Evolutionary conservation across 2,113 vertebrate species (phyloP).

Genomic region (Glaucomys volans): DNA sequence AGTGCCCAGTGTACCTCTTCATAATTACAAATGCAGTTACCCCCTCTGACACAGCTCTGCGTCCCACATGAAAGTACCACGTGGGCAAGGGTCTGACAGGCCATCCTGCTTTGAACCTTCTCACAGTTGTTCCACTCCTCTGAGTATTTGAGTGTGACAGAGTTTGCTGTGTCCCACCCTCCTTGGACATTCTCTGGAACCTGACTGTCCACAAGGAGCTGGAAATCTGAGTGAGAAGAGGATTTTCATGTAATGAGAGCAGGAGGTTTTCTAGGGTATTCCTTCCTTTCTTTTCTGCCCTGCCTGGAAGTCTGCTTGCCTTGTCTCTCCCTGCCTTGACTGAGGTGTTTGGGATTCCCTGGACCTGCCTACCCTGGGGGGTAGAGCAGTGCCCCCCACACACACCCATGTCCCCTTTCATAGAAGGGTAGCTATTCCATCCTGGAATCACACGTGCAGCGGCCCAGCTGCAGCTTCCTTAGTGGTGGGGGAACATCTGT

Average conservation of each 20-base stretch:
- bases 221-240: neutral
- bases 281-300: neutral
- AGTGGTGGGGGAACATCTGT: neutral
- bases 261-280: neutral
- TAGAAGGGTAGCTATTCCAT: neutral
- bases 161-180: neutral
- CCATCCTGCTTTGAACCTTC: neutral
- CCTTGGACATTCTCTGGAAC: neutral
- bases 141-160: neutral
- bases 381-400: too few species aligned
- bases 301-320: neutral
- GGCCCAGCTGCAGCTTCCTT: neutral
- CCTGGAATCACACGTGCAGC: neutral
- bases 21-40: accelerated
- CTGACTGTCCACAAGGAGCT: neutral
- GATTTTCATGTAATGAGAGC: accelerated
- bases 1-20: neutral
- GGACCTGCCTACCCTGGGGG: neutral
- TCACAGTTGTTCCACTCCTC: neutral
- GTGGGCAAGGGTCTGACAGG: neutral
- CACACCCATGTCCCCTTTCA: neutral
- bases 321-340: neutral
- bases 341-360: neutral
- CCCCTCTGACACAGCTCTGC: neutral
- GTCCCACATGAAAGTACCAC: neutral